Conservation (phyloP, 2,113 vertebrate species). For the Aramus guarauna region DNA sequence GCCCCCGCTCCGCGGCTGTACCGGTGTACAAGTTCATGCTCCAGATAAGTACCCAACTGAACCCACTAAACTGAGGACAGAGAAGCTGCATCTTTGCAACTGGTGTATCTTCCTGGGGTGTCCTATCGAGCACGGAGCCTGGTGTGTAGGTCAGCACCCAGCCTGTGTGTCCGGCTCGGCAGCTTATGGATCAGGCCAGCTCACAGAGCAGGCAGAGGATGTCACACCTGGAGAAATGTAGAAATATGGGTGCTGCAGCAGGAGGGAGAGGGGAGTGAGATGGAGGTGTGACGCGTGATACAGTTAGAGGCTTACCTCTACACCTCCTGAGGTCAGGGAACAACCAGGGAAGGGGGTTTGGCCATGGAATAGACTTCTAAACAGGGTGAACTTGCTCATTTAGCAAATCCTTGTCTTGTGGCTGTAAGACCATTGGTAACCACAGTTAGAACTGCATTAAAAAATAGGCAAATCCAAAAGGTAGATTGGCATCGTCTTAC, state of each 20-base stretch:
- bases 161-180: rapidly evolving
- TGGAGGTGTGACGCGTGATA: background rate
- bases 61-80: background rate
- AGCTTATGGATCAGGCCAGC: background rate
- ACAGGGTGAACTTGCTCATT: background rate
- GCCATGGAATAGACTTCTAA: background rate
- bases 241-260: background rate
- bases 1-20: background rate
- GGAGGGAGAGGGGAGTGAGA: background rate
- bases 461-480: background rate
- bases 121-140: background rate
- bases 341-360: background rate
- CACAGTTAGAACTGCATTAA: background rate
- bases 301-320: background rate
- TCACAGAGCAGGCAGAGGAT: background rate
- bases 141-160: background rate
- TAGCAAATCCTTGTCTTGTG: background rate
- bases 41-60: background rate
- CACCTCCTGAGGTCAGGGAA: background rate
- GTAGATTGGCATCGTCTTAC: background rate
- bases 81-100: background rate
- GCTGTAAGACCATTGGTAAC: background rate
- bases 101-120: background rate
- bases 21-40: rapidly evolving
- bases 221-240: background rate